These are phyloP conservation scores for Paralinhomoeus sp. DNA, from an alignment of 2,888 invertebrate genomes.

Conservation along the genomic window DNA sequence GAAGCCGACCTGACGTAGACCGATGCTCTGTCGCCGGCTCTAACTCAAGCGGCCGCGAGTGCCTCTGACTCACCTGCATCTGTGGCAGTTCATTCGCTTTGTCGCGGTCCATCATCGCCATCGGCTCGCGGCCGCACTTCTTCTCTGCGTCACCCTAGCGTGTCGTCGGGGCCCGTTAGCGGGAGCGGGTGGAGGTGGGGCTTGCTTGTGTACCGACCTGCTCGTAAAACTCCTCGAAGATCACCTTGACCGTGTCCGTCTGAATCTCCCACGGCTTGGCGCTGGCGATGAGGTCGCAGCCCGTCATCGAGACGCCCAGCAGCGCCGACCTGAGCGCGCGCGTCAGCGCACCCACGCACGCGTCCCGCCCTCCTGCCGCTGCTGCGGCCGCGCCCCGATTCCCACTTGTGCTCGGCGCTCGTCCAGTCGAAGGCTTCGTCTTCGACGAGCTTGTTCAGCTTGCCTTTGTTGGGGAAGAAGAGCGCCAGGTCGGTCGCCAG, in stretches of 20 bases:
- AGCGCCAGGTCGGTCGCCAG: slow-evolving; percentile 58
- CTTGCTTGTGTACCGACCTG: slow-evolving; percentile 31
- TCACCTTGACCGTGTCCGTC: slow-evolving; percentile 53
- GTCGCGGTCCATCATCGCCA: slow-evolving; percentile 56
- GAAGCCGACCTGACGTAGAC: slow-evolving; percentile 45
- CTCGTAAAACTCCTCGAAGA: slow-evolving; percentile 57
- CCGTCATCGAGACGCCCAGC: slow-evolving; percentile 57
- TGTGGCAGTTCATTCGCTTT: slow-evolving; percentile 49
- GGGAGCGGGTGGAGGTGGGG: not conserved
- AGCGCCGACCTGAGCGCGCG: slow-evolving; percentile 35
- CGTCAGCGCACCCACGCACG: too few species aligned
- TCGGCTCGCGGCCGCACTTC: slow-evolving; percentile 42
- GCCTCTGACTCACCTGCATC: slow-evolving; percentile 46
- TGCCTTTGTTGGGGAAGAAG: slow-evolving; percentile 50
- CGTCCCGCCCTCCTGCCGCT: too few species aligned
- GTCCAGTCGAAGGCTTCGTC: slow-evolving; percentile 40
- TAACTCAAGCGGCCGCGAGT: too few species aligned
- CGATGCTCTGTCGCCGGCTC: not conserved
- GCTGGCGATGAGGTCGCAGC: slow-evolving; percentile 56
- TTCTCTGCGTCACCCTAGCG: slow-evolving; percentile 44
- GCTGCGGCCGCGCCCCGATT: too few species aligned
- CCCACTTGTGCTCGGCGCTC: slow-evolving; percentile 41
- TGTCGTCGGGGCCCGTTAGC: not conserved
- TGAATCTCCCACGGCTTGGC: slow-evolving; percentile 63
- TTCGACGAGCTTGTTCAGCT: slow-evolving; percentile 12